These are phyloP conservation scores for Chloroceryle inda DNA, from an alignment of 2,797 vertebrate genomes.

Conservation along the genomic window DNA sequence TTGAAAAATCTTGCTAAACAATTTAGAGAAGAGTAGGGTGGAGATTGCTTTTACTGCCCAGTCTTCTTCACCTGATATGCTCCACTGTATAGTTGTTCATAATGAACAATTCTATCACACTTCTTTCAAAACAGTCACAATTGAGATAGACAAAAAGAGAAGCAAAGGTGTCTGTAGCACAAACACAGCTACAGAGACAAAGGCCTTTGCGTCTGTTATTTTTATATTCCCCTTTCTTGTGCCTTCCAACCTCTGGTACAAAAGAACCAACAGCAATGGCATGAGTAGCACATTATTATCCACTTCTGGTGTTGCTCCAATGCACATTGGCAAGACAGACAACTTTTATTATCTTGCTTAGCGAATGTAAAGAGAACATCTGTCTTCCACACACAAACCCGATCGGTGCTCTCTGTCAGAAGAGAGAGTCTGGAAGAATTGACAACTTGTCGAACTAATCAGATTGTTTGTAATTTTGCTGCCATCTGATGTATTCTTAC, in stretches of 20 bases:
- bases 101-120: neutral
- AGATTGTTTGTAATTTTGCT: slow-evolving; percentile 16
- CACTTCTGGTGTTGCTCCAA: slow-evolving; percentile 5
- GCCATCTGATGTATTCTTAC: neutral
- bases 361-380: slow-evolving; percentile 45
- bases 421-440: slow-evolving; percentile 27
- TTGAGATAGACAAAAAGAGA: neutral
- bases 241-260: neutral
- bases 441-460: slow-evolving; percentile 40
- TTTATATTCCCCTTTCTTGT: neutral
- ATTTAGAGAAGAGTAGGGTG: neutral
- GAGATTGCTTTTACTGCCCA: neutral
- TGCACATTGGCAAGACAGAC: neutral
- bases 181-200: neutral
- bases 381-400: slow-evolving; percentile 40
- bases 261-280: neutral
- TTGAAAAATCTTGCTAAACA: neutral
- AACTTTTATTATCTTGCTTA: slow-evolving; percentile 38
- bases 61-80: neutral
- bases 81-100: neutral
- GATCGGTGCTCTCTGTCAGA: neutral
- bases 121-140: neutral
- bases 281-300: neutral
- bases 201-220: neutral
- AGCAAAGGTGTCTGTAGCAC: neutral